Base-by-base conservation (phyloP, 2,113 vertebrate species). In the Pao palembangensis region DNA sequence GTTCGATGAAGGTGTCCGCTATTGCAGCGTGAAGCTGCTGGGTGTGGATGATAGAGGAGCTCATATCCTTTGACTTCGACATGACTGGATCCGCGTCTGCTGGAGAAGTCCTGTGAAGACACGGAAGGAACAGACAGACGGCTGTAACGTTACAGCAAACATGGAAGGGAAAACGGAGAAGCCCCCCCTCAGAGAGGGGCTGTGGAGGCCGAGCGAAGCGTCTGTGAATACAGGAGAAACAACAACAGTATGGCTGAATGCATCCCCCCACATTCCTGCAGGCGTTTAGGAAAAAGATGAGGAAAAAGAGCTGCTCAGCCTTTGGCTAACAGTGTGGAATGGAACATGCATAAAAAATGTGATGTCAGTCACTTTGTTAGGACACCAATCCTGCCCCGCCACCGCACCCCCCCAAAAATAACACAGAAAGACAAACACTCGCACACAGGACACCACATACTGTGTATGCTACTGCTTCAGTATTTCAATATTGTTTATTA, bases 11-110 rank as follows among this genome's bases (percentile, higher is more conserved):
- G 0, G 95, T 96, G 84, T 98, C 97, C 0, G 97, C 96, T 93
- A 96, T 94, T 52, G 97, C 94, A 64, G 97, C 97, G 0, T 92
- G 92, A 52, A 98, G 80, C 92, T 99, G 97, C 92, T 98, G 96
- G 8, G 88, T 92, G 85, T 96, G 93, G 64, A 96, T 93, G 86
- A 94, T 89, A 78, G 93, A 91, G 0, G 92, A 90, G 18, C 90
- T 91, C 1, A 78, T 86, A 64, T 96, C 92, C 0, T 92, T 94
- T 57, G 89, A 31, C 79, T 94, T 90, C 6, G 80, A 85, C 91
- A 96, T 95, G 58, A 80, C 58, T 49, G 60, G 76, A 79, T 84
- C 68, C 38, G 68, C 65, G 64, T 78, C 80, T 81, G 82, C 64
- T 64, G 80, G 69, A 78, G 74, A 67, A 7, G 58, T 72, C 71